These are phyloP conservation scores for Papilio elwesi DNA, from an alignment of 2,888 invertebrate genomes.

Conservation along the genomic window DNA sequence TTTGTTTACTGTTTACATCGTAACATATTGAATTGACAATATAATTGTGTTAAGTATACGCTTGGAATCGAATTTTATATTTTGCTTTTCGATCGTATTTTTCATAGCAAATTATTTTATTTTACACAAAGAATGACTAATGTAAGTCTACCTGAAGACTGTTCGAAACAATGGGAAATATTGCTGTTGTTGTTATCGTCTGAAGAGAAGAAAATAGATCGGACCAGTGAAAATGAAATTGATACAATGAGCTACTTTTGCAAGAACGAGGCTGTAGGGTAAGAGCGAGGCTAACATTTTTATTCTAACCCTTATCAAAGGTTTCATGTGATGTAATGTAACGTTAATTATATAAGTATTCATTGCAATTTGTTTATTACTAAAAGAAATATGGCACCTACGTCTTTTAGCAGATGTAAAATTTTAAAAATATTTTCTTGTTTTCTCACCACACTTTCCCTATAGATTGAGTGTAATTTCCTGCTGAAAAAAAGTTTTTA, in stretches of 20 bases:
- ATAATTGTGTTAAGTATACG: background rate
- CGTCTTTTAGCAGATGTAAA: no score
- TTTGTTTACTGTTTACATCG: background rate
- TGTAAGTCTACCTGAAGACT: conserved; percentile 66
- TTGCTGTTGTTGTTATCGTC: conserved; percentile 69
- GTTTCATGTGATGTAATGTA: no score
- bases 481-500: no score
- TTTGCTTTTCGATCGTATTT: conserved; percentile 7
- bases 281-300: conserved; percentile 40
- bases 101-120: conserved; percentile 40
- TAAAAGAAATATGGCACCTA: no score
- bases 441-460: no score
- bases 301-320: background rate
- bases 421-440: no score
- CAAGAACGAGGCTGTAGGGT: conserved; percentile 72
- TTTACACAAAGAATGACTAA: conserved; percentile 55
- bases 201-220: conserved; percentile 76
- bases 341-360: no score
- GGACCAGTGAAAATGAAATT: conserved; percentile 67
- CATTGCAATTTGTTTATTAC: no score
- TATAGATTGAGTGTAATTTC: no score
- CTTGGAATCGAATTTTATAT: conserved; percentile 11
- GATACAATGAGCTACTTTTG: conserved; percentile 74
- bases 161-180: conserved; percentile 76
- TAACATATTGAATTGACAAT: background rate